These are phyloP conservation scores for Philonicus albiceps DNA, from an alignment of 2,888 invertebrate species.

Conservation along the genomic window DNA sequence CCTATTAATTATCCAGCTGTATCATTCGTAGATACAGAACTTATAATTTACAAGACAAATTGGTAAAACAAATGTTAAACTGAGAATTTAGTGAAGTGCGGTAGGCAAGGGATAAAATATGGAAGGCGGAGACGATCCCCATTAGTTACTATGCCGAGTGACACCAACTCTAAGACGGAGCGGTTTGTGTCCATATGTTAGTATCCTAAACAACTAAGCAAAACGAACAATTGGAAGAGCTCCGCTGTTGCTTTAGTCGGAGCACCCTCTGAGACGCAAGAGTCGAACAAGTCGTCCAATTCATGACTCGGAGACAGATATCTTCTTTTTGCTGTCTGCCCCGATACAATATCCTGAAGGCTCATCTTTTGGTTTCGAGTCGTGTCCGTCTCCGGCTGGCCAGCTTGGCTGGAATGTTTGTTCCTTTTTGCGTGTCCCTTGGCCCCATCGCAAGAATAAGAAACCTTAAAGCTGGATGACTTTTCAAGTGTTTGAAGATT, in stretches of 20 bases:
- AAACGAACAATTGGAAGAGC: not conserved
- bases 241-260: not conserved
- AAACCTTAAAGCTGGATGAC: slow-evolving; percentile 30
- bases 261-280: not conserved
- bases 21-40: too few relatives aligned
- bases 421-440: slow-evolving; percentile 11
- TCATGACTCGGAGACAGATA: slow-evolving; percentile 36
- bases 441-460: not conserved
- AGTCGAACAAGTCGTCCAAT: slow-evolving; percentile 32
- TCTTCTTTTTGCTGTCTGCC: slow-evolving; percentile 32
- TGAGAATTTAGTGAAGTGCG: not conserved
- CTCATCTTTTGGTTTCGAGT: slow-evolving; percentile 25
- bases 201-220: not conserved
- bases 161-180: not conserved
- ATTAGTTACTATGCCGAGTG: not conserved
- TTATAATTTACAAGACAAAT: not conserved
- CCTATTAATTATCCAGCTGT: too few relatives aligned
- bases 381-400: slow-evolving; percentile 28
- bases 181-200: not conserved
- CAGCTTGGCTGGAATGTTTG: not conserved
- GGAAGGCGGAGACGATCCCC: not conserved
- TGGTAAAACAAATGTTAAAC: not conserved
- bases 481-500: slow-evolving; percentile 37
- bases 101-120: not conserved
- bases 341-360: slow-evolving; percentile 23